Percentiles rank a stretch among this genome's conserved stretches.
Conservation (phyloP, 1,140 invertebrate species). For the Aphelinus atriplicis region DNA sequence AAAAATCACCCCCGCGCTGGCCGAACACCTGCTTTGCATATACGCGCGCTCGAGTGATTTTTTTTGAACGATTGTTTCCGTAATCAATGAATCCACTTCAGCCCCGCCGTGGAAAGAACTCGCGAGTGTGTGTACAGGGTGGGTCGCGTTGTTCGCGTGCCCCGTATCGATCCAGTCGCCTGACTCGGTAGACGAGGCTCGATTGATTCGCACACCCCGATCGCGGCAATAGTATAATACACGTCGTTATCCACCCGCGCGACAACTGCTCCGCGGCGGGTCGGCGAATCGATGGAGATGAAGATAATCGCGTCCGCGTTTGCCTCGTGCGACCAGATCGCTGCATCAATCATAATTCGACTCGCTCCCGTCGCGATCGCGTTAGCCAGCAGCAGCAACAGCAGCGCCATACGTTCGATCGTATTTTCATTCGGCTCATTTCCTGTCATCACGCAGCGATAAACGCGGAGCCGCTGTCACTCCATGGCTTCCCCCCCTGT, state of each 20-base stretch:
- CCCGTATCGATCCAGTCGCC: too few relatives aligned
- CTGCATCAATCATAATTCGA: constrained; percentile 21
- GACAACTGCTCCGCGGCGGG: too few relatives aligned
- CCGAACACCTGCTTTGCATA: background rate
- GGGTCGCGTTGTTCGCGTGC: background rate
- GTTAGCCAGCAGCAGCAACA: background rate
- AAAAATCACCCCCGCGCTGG: constrained; percentile 1
- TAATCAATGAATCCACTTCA: background rate
- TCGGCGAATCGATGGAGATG: too few relatives aligned
- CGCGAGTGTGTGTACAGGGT: background rate
- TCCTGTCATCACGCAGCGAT: constrained; percentile 33
- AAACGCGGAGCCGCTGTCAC: constrained; percentile 12
- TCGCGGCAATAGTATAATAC: too few relatives aligned
- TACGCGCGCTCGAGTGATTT: background rate
- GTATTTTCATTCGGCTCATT: constrained; percentile 26
- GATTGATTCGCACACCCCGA: too few relatives aligned
- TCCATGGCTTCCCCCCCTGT: background rate
- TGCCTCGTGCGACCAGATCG: background rate
- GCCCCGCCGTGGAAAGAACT: background rate
- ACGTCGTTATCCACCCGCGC: too few relatives aligned
- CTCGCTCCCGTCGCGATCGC: background rate
- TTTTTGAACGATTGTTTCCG: background rate
- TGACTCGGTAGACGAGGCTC: too few relatives aligned
- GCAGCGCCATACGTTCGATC: background rate
- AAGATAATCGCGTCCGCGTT: too few relatives aligned